Base-by-base conservation (phyloP, 1,140 invertebrate genomes). In the Ips nitidus region DNA sequence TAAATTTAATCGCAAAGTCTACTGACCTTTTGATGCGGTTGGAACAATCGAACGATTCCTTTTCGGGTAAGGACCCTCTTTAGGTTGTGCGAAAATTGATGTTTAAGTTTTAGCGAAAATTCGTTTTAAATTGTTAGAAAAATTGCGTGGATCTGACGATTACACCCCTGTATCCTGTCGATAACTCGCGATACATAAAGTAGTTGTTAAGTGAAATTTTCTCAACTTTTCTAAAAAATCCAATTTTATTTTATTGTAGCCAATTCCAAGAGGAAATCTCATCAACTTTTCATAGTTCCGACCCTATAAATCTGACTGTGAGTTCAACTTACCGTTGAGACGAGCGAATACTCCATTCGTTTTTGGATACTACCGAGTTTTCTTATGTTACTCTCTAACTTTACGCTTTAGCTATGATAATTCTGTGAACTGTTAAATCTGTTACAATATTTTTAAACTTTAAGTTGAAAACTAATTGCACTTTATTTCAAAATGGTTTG, bases 251-350 rank as follows among this genome's bases (percentile, higher is more conserved):
- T 79, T 77, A 79, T 77, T 73, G 76, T 74, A 73, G 69, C 69
- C 67, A 70, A 74, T 75, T 76, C 72, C 52, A 62, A 67, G 59
- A 68, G 63, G 68, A 69, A 74, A 59, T 76, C 74, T 76, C 74
- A 78, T 79, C 76, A 78, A 77, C 76, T 76, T 78, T 77, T 79
- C 76, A 78, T 78, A 78, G 76, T 79, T 77, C 74, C 59, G 58
- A 72, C 65, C 72, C 69, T 66, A 74, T 78, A 79, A 78, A 79
- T 79, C 74, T 77, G 69, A 73, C 70, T 73, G 73, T 71, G 70
- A 65, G 56, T 53, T 65, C 47, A 55, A 42, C 53, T 65, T 56
- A 65, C 63, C 63, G 53, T 55, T 38, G 61, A 56, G n/a, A 61
- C 36, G 39, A 61, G 42, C 41, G 57, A 55, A 39, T 41, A 41